phyloP scores from a whole-genome alignment of 2,888 invertebrate species.

The Drosophila kanekoi region DNA sequence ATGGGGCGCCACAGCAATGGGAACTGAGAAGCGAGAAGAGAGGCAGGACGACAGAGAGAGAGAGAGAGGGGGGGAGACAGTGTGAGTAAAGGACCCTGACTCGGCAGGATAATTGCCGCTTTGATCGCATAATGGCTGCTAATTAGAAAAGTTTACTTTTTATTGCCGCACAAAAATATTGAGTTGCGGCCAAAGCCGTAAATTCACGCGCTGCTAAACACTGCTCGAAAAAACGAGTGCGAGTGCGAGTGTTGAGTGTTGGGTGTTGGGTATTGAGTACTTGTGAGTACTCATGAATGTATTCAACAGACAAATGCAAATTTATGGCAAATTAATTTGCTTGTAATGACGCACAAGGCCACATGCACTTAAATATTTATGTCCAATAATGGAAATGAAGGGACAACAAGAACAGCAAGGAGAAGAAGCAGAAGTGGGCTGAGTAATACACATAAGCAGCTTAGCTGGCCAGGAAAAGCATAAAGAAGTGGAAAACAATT shows the following conservation, averaged over 20 bases:
- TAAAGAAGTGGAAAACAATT: slow-evolving; percentile 43
- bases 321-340: slow-evolving; percentile 75
- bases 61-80: background rate
- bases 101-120: slow-evolving; percentile 76
- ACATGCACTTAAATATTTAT: slow-evolving; percentile 67
- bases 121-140: slow-evolving; percentile 83
- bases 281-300: slow-evolving; percentile 33
- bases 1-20: slow-evolving; percentile 24
- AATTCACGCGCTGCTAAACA: slow-evolving; percentile 34
- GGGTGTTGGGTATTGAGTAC: slow-evolving; percentile 1
- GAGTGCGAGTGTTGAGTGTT: slow-evolving; percentile 5
- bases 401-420: slow-evolving; percentile 43
- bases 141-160: slow-evolving; percentile 82
- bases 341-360: slow-evolving; percentile 55
- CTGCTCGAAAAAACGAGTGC: background rate
- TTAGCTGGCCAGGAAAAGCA: slow-evolving; percentile 21
- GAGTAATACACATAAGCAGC: slow-evolving; percentile 24
- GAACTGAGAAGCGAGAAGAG: background rate
- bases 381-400: slow-evolving; percentile 58
- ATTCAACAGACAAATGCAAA: slow-evolving; percentile 57
- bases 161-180: slow-evolving; percentile 66
- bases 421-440: slow-evolving; percentile 9
- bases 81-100: background rate
- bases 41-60: background rate
- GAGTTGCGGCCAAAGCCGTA: slow-evolving; percentile 25